Percentiles rank a stretch among this genome's conserved stretches.
These are phyloP conservation scores for Globicephala melas DNA, from an alignment of 2,113 vertebrate genomes.

Conservation along the genomic window DNA sequence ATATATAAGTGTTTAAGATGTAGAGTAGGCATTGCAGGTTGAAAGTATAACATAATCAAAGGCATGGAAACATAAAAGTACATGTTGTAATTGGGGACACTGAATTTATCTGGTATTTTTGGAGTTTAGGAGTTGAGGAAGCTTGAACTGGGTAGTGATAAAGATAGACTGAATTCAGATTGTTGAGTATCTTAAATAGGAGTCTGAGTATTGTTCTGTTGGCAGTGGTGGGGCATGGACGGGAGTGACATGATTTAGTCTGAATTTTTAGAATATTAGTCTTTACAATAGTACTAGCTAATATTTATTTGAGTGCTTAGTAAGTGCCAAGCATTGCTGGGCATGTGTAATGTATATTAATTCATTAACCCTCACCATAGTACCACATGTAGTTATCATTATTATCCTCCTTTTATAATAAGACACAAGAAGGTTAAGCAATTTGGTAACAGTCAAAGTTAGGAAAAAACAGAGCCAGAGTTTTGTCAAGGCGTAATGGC, in stretches of 20 bases:
- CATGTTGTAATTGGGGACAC: neutral
- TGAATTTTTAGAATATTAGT: neutral
- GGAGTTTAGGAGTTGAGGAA: neutral
- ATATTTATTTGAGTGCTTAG: neutral
- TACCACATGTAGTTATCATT: neutral
- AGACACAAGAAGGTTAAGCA: neutral
- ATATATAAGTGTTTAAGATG: neutral
- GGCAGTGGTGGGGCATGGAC: neutral
- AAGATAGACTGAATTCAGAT: neutral
- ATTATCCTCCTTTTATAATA: neutral
- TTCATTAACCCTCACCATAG: neutral
- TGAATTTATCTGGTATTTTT: neutral
- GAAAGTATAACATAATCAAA: neutral
- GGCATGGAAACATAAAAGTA: neutral
- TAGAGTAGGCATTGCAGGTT: neutral
- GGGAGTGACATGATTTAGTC: neutral
- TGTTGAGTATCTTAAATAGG: neutral
- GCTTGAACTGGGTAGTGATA: neutral
- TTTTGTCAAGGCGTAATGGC: neutral
- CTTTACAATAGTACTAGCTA: neutral
- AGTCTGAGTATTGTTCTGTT: neutral
- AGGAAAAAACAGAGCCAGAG: neutral
- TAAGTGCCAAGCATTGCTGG: neutral
- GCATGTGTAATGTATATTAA: neutral
- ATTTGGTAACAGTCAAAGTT: neutral